Conservation (phyloP, 2,797 vertebrate species). For the Pangasius djambal region DNA sequence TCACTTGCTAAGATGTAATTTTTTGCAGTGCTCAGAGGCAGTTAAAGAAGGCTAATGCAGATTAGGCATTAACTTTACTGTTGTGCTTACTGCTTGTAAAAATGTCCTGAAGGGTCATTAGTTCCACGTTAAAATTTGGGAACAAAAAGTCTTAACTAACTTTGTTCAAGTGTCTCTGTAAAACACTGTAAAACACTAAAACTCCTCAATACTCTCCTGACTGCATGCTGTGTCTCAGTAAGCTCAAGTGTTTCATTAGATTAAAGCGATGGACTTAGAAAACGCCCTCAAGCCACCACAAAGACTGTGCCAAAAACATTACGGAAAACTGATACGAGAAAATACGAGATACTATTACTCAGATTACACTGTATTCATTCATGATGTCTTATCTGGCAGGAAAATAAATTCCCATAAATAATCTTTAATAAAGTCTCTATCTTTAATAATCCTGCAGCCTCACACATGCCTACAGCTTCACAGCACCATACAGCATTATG, state of each 20-base stretch:
- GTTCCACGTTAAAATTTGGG: neutral
- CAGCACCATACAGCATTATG: constrained; percentile 9
- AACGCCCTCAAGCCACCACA: neutral
- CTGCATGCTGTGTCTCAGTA: neutral
- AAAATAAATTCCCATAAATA: neutral
- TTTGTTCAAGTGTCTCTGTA: neutral
- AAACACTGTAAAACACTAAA: neutral
- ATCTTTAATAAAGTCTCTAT: neutral
- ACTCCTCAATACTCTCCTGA: neutral
- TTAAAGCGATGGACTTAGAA: neutral
- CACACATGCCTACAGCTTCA: neutral
- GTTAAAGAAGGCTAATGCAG: neutral
- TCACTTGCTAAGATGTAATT: neutral
- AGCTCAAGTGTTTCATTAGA: neutral
- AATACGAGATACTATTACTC: neutral
- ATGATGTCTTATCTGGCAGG: neutral
- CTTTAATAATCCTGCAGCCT: neutral
- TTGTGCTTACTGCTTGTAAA: neutral
- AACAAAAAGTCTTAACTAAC: neutral
- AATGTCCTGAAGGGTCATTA: neutral
- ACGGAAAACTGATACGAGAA: neutral
- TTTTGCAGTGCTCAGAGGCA: neutral
- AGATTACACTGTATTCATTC: constrained; percentile 9
- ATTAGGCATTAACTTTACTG: neutral
- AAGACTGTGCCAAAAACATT: neutral